Base-by-base conservation (phyloP, 2,888 invertebrate genomes). In the Penaeus monodon region DNA sequence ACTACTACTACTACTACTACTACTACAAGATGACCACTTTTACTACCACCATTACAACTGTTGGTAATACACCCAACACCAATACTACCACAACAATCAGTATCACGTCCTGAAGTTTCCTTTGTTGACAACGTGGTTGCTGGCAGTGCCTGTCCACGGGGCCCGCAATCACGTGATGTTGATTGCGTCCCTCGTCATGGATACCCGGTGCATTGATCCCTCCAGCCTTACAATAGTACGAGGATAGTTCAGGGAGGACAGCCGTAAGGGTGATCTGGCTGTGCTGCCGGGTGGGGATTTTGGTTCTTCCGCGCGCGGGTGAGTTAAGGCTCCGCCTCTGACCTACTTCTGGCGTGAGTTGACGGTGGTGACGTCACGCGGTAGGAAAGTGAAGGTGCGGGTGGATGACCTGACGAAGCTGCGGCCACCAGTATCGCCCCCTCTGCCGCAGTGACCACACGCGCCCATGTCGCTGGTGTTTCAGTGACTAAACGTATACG, bases 261-360 rank as follows among this genome's bases (percentile, higher is more conserved):
- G 68, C 66, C 49, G 29, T 76, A n/a, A 78, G 78, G 86, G 63
- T 65, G 82, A 86, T 29, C 64, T 76, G 49, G 77, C 70, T 76
- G 82, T 81, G 63, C 57, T 77, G 68, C 33, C 64, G 57, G 66
- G n/a, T 82, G 38, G 33, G 82, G 70, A 79, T 22, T 83, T 70
- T 87, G 44, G 83, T 63, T 79, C 79, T 78, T 83, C 79, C 22
- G 44, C 79, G 68, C 3, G 66, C 68, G 76, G 63, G 57, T 68
- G 63, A 81, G 76, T 81, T 78, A 74, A 79, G 38, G 38, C 57
- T 33, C 76, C 83, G 78, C 78, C 64, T 70, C 68, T 87, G 86
- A 87, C 86, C 86, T 87, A 87, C 86, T 87, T 87, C 76, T 77
- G 70, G 83, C 83, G 83, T 87, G 86, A 87, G 83, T 87, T 87